Conservation (phyloP, 2,888 invertebrate genomes). For the Syritta pipiens region DNA sequence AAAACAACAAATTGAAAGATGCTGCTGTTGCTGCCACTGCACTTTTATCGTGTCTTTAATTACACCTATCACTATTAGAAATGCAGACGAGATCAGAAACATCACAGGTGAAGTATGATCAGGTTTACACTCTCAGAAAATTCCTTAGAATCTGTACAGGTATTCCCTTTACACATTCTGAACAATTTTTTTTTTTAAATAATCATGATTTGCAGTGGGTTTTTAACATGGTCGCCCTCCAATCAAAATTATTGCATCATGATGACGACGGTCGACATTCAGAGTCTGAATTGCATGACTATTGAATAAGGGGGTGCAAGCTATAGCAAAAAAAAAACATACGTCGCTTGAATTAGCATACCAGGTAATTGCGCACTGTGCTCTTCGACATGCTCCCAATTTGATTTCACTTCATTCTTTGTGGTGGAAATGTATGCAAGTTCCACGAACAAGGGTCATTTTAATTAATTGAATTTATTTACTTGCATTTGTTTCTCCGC, state of each 20-base stretch:
- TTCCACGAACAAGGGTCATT: conserved; percentile 64
- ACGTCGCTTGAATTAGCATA: conserved; percentile 59
- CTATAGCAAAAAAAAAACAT: conserved; percentile 14
- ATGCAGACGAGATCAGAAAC: neutral
- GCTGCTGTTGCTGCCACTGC: no score
- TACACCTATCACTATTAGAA: neutral
- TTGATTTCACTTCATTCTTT: conserved; percentile 37
- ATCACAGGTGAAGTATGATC: no score
- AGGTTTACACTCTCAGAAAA: no score
- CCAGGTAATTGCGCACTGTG: conserved; percentile 55
- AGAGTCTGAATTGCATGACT: no score
- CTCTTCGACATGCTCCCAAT: conserved; percentile 49
- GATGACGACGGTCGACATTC: no score
- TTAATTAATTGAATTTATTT: conserved; percentile 67
- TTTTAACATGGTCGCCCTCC: no score
- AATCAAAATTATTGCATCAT: no score
- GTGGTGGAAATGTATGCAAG: conserved; percentile 29
- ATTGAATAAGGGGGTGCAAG: neutral
- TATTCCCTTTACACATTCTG: no score
- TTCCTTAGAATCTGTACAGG: no score
- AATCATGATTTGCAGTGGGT: no score
- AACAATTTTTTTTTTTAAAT: no score
- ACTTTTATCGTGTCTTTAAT: conserved; percentile 1
- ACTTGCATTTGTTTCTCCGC: conserved; percentile 52
- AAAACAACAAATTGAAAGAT: conserved; percentile 19